Base-by-base conservation (phyloP, 2,888 invertebrate genomes). In the Eustalomyia histrio region DNA sequence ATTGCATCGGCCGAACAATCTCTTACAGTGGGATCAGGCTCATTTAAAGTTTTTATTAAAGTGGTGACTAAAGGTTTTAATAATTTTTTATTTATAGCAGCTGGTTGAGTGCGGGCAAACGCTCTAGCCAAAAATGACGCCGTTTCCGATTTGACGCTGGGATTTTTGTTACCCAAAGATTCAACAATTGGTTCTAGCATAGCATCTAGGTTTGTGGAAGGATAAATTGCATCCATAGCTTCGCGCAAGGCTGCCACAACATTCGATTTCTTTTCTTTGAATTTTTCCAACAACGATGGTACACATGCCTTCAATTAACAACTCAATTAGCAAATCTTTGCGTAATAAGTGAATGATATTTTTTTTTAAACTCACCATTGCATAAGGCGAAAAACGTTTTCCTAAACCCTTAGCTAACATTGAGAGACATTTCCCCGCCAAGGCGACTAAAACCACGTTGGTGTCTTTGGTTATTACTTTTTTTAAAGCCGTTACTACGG, bases 261-360 rank as follows among this genome's bases (percentile, higher is more conserved):
- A 87, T 94, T 95, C 2, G 94, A 92, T 87, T 99, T 99, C 92
- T 98, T 99, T 90, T 99, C 99, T 87, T 98, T 98, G 88, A 99
- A 99, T 91, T 99, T 99, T 86, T 99, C 99, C 43, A 99, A 90
- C 64, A 98, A 92, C 0, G 95, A 92, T 9, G 95, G 93, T 1
- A 97, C 91, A 85, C 95, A 95, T 0, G 94, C 94, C 89, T 90
- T 17, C 16, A 55, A 63, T 55, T 68, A 47, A 5, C 2, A 43
- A 24, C 17, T 39, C 3, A 52, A 35, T 47, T 47, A 5, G 10
- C 39, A 39, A 12, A 39, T 39, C 1, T 14, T 12, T 60, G 16
- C 16, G 16, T 55, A 21, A 29, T n/a, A 17, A 47, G 47, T 14
- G n/a, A n/a, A n/a, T n/a, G n/a, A n/a, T 1, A 24, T 39, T 12